These are phyloP conservation scores for Heliangelus exortis DNA, from an alignment of 2,797 vertebrate genomes.

Conservation along the genomic window DNA sequence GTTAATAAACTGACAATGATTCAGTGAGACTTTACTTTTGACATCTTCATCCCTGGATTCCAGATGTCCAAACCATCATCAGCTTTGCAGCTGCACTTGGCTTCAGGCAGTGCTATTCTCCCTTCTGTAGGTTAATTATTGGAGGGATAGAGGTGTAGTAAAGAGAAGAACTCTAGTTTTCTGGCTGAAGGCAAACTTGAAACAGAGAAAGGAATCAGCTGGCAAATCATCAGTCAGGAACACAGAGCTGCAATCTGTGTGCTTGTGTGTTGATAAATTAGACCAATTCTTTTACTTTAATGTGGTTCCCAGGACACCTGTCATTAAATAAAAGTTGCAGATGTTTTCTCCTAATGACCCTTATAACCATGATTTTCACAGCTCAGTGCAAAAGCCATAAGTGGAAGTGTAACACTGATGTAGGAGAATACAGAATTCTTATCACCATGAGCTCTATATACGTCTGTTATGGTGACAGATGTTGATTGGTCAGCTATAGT, in stretches of 20 bases:
- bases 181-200: not conserved
- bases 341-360: not conserved
- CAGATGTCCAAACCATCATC: not conserved
- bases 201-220: not conserved
- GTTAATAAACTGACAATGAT: not conserved
- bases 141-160: not conserved
- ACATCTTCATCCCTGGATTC: not conserved
- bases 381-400: not conserved
- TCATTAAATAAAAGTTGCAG: not conserved
- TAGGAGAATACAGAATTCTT: not conserved
- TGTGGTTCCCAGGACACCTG: not conserved
- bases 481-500: not conserved
- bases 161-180: not conserved
- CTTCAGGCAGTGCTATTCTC: not conserved
- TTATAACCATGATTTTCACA: not conserved
- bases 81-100: not conserved
- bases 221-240: not conserved
- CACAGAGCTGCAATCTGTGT: not conserved
- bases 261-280: not conserved
- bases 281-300: not conserved
- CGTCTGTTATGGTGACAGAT: not conserved
- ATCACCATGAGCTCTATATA: not conserved
- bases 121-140: not conserved
- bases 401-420: not conserved
- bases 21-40: not conserved